Evolutionary conservation across 1,140 invertebrate species (phyloP).

Genomic region (Linepithema humile): DNA sequence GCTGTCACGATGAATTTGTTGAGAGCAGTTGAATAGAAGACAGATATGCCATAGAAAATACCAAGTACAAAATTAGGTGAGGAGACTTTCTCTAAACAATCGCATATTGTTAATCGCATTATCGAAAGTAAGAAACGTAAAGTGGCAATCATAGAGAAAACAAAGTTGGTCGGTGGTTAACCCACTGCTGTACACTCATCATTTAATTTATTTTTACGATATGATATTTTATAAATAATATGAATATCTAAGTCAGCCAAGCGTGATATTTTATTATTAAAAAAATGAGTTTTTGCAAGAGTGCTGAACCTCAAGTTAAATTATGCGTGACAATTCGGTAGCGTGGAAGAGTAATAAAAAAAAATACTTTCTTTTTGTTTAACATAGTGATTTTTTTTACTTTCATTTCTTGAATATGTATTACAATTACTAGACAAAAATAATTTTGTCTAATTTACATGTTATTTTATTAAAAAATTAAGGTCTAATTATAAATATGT

Average conservation of each 20-base stretch:
- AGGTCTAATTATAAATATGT: too few species aligned
- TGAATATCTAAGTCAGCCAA: not conserved
- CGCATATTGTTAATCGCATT: slow-evolving; percentile 7
- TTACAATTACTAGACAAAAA: too few species aligned
- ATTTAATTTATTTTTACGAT: slow-evolving; percentile 20
- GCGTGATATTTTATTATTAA: slow-evolving; percentile 10
- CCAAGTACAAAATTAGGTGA: not conserved
- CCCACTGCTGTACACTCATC: not conserved
- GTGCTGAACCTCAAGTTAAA: not conserved
- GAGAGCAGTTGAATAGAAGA: not conserved
- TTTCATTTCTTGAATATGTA: not conserved
- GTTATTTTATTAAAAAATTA: too few species aligned
- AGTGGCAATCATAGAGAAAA: slow-evolving; percentile 46
- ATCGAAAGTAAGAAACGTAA: slow-evolving; percentile 16
- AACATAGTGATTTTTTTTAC: not conserved
- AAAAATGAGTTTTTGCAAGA: slow-evolving; percentile 21
- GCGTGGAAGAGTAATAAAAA: not conserved
- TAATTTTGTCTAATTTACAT: not conserved
- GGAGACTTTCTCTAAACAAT: slow-evolving; percentile 46
- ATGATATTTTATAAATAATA: not conserved
- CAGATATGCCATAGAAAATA: slow-evolving; percentile 7
- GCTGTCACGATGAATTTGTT: not conserved
- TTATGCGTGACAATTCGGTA: slow-evolving; percentile 29
- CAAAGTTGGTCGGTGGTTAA: not conserved
- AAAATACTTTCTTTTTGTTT: not conserved